Conservation (phyloP, 2,797 vertebrate species). For the Labeo calbasu region DNA sequence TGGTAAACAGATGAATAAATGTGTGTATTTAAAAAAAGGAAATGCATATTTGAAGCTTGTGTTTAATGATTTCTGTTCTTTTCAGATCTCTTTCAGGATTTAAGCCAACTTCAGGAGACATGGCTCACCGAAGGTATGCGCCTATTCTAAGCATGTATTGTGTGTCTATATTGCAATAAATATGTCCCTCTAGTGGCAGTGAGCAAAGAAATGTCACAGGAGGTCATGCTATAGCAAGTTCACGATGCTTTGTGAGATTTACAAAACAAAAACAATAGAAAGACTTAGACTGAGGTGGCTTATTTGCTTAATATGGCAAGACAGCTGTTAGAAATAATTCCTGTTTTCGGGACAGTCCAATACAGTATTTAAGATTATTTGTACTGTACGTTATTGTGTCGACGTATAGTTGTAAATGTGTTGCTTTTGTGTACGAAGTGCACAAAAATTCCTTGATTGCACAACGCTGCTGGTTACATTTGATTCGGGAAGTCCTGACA, state of each 20-base stretch:
- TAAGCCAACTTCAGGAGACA: slow-evolving; percentile 95
- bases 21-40: not conserved
- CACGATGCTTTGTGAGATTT: not conserved
- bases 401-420: not conserved
- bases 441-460: slow-evolving; percentile 27
- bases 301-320: not conserved
- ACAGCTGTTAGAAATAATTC: not conserved
- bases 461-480: slow-evolving; percentile 10
- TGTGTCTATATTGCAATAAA: slow-evolving; percentile 22
- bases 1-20: not conserved
- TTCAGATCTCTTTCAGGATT: slow-evolving; percentile 96
- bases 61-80: slow-evolving; percentile 51
- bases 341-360: slow-evolving; percentile 17
- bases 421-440: not conserved
- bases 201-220: slow-evolving; percentile 24
- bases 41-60: not conserved
- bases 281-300: slow-evolving; percentile 7
- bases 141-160: slow-evolving; percentile 46
- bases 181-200: slow-evolving; percentile 44
- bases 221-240: slow-evolving; percentile 19
- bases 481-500: slow-evolving; percentile 62
- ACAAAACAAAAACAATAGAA: slow-evolving; percentile 25
- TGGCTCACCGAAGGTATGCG: slow-evolving; percentile 95
- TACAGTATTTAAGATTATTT: slow-evolving; percentile 1
- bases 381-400: not conserved